Percentiles rank a stretch among this genome's conserved stretches.
Conservation (phyloP, 2,113 vertebrate species). For the Rhinichthys klamathensis region DNA sequence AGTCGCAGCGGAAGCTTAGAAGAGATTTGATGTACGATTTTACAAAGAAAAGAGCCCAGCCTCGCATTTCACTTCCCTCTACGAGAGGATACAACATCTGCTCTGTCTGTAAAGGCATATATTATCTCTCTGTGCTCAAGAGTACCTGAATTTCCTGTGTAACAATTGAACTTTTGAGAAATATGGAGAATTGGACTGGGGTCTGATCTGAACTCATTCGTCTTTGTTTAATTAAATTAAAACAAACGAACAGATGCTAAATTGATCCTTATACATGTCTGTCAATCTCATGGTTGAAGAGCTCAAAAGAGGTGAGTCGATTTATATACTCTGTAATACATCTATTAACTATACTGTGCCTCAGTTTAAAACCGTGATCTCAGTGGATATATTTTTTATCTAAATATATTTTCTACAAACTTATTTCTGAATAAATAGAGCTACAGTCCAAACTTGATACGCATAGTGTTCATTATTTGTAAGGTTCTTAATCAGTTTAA, state of each 20-base stretch:
- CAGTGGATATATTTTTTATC: not conserved
- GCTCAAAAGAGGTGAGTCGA: constrained; percentile 22
- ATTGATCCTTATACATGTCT: not conserved
- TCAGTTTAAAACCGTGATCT: not conserved
- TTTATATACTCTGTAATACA: not conserved
- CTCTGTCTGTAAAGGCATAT: not conserved
- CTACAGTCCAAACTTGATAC: not conserved
- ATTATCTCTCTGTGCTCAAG: not conserved
- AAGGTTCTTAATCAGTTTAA: not conserved
- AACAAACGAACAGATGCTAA: not conserved
- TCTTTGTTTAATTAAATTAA: not conserved
- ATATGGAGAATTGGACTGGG: not conserved
- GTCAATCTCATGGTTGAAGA: not conserved
- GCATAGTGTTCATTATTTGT: not conserved
- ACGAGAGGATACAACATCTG: constrained; percentile 32
- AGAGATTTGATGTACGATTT: constrained; percentile 44
- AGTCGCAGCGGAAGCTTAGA: constrained; percentile 47
- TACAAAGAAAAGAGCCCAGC: constrained; percentile 5
- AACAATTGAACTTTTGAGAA: not conserved
- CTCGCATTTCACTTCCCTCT: constrained; percentile 50
- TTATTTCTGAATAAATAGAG: not conserved
- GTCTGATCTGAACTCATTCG: not conserved
- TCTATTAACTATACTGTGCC: not conserved
- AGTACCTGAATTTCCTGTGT: not conserved
- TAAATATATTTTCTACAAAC: not conserved